Conservation (phyloP, 2,797 vertebrate species). For the Pipistrellus kuhlii region DNA sequence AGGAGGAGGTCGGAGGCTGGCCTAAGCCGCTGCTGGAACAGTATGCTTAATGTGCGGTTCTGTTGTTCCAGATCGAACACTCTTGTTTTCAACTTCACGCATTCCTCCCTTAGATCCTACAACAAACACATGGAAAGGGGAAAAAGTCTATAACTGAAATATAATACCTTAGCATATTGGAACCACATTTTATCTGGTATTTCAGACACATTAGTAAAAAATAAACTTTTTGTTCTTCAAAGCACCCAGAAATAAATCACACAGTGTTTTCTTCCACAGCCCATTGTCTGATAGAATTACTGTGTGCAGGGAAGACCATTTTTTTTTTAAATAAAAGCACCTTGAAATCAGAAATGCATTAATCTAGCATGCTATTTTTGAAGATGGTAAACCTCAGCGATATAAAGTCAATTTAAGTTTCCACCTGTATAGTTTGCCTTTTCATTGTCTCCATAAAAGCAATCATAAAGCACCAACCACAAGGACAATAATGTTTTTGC, state of each 20-base stretch:
- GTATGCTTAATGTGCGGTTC: conserved; percentile 91
- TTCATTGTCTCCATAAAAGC: conserved; percentile 73
- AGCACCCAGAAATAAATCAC: conserved; percentile 58
- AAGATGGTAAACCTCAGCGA: conserved; percentile 67
- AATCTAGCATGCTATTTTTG: conserved; percentile 63
- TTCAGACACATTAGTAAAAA: conserved; percentile 63
- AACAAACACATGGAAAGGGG: conserved; percentile 43
- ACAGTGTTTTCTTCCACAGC: conserved; percentile 43
- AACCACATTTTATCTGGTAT: conserved; percentile 41
- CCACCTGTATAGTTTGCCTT: conserved; percentile 66
- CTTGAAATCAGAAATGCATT: conserved; percentile 72
- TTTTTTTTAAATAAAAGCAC: not conserved
- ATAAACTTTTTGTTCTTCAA: conserved; percentile 53
- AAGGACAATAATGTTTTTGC: conserved; percentile 68
- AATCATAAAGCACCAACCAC: conserved; percentile 70
- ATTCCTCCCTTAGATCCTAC: conserved; percentile 95
- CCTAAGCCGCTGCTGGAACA: conserved; percentile 94
- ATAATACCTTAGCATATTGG: conserved; percentile 44
- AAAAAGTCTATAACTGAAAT: conserved; percentile 46
- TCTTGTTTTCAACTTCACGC: conserved; percentile 94
- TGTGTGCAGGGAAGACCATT: conserved; percentile 46
- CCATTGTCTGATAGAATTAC: conserved; percentile 65
- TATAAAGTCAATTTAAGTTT: conserved; percentile 78
- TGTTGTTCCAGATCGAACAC: conserved; percentile 97
- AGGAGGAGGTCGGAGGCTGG: conserved; percentile 94